Evolutionary conservation across 2,888 invertebrate genomes (phyloP).

Genomic region (Melolontha melolontha): DNA sequence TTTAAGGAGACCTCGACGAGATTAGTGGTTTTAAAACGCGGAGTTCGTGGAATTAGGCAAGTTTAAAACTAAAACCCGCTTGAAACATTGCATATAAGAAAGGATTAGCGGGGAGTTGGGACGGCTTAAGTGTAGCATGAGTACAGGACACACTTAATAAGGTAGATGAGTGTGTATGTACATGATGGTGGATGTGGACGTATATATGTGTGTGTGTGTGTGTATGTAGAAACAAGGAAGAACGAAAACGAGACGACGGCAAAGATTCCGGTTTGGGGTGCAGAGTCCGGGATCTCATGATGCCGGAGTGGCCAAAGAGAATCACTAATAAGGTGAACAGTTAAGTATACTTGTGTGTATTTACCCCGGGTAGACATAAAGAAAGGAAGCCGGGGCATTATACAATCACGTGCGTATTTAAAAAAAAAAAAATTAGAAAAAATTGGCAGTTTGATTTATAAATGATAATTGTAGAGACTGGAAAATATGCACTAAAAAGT

Average conservation of each 20-base stretch:
- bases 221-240: neutral
- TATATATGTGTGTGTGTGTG: neutral
- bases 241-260: no score
- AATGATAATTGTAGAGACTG: no score
- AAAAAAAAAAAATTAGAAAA: no score
- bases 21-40: slow-evolving; percentile 55
- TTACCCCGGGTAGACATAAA: no score
- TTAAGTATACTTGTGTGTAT: no score
- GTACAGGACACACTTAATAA: slow-evolving; percentile 39
- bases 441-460: no score
- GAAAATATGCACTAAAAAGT: no score
- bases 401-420: no score
- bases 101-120: slow-evolving; percentile 49
- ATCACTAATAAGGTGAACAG: no score
- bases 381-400: no score
- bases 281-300: neutral
- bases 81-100: slow-evolving; percentile 54
- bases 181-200: neutral
- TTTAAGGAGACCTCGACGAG: slow-evolving; percentile 53
- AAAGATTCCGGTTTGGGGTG: no score
- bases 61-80: slow-evolving; percentile 54
- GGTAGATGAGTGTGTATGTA: slow-evolving; percentile 6
- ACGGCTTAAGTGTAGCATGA: slow-evolving; percentile 25
- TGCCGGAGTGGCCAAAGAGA: no score
- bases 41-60: slow-evolving; percentile 52